phyloP scores from a whole-genome alignment of 1,140 invertebrate genomes.

The Papilio xuthus region DNA sequence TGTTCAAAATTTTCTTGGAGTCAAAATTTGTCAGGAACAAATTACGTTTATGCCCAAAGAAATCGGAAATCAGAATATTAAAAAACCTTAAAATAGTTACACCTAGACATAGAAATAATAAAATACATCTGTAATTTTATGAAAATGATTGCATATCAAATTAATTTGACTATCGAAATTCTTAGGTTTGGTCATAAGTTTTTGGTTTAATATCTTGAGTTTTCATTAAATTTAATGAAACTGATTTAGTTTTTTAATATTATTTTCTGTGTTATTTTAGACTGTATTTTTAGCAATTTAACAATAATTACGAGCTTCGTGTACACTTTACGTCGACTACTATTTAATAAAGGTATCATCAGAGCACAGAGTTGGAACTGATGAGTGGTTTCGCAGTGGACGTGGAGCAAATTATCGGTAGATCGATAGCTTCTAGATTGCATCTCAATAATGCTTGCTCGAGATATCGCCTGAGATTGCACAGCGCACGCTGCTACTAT shows the following conservation, averaged over 20 bases:
- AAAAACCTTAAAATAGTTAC: neutral
- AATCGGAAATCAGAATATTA: neutral
- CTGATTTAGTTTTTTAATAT: neutral
- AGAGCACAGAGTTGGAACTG: slow-evolving; percentile 62
- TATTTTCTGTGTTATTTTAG: neutral
- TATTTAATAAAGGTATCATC: slow-evolving; percentile 77
- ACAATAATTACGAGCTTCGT: slow-evolving; percentile 41
- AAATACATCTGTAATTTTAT: neutral
- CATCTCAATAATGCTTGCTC: slow-evolving; percentile 76
- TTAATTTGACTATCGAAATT: neutral
- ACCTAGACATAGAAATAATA: neutral
- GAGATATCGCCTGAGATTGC: slow-evolving; percentile 70
- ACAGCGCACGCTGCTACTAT: slow-evolving; percentile 62
- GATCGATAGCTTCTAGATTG: slow-evolving; percentile 77
- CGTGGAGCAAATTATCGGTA: slow-evolving; percentile 70
- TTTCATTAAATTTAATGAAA: neutral
- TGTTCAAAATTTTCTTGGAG: neutral
- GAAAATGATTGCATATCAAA: neutral
- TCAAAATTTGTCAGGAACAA: neutral
- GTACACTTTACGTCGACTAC: slow-evolving; percentile 56
- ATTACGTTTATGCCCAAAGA: neutral
- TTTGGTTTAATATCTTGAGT: too few relatives aligned
- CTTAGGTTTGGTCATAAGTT: too few relatives aligned
- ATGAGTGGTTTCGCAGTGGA: slow-evolving; percentile 70
- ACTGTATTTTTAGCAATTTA: slow-evolving; percentile 36